Base-by-base conservation (phyloP, 2,113 vertebrate genomes). In the Uropsilus gracilis region DNA sequence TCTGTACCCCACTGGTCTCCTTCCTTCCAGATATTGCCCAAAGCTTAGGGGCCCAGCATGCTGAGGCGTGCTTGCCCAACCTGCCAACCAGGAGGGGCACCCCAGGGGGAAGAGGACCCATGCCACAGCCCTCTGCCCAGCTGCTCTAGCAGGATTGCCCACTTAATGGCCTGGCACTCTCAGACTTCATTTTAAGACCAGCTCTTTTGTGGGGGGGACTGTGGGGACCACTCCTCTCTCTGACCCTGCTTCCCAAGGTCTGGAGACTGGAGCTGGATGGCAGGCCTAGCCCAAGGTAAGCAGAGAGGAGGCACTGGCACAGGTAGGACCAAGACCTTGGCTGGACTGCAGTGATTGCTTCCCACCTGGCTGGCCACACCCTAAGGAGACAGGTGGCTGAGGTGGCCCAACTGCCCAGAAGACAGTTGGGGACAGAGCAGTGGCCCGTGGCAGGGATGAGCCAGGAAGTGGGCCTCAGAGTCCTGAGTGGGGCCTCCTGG, bases 111-210 rank as follows among this genome's bases (percentile, higher is more conserved):
- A 28, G 53, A 91, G 44, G 8, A 30, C 39, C 16, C 46, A 14
- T 6, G 4, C 34, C n/a, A 12, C 10, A 9, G 26, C n/a, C 0
- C 2, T 0, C 4, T 13, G 2, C 4, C 37, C 4, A 12, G 2
- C 8, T 3, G 22, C 37, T 18, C 8, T 0, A 1, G 57, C 13
- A 2, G 59, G 39, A 17, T 20, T 20, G 53, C 37, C 37, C 14
- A 0, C 61, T 28, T 44, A 6, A 39, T 0, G 3, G 30, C 78
- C 57, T 34, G n/a, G 14, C 6, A 17, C 32, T 6, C 69, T 22
- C 28, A 50, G 83, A n/a, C 69, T 28, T 3, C 30, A n/a, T 32
- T 77, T 39, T 46, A 24, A 57, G 66, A 13, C 34, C 46, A 28
- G 39, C 34, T 28, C 64, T 26, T 22, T 13, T 18, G 48, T 39